These are phyloP conservation scores for Phengaris alcon DNA, from an alignment of 2,888 invertebrate genomes.

Conservation along the genomic window DNA sequence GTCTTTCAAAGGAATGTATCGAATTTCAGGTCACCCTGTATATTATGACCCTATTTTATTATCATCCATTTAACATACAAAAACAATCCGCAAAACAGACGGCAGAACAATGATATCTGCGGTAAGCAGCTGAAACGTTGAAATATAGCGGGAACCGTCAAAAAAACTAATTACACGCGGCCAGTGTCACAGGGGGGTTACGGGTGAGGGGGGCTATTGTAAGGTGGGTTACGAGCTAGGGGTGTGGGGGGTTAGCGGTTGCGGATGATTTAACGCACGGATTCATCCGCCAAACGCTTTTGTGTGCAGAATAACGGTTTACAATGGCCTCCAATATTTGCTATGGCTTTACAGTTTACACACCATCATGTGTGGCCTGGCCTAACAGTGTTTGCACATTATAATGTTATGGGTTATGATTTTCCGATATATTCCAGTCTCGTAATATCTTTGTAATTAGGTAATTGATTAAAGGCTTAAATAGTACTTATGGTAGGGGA, in stretches of 20 bases:
- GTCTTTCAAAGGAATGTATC: too few species aligned
- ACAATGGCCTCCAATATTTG: conserved; percentile 6
- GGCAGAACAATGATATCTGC: neutral
- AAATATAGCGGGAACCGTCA: conserved; percentile 40
- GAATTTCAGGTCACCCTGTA: too few species aligned
- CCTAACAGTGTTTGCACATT: neutral
- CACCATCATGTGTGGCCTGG: conserved; percentile 22
- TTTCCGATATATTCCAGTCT: too few species aligned
- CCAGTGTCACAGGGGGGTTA: neutral
- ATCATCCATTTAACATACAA: neutral
- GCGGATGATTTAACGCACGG: conserved; percentile 29
- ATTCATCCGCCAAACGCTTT: conserved; percentile 28
- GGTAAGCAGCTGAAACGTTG: neutral
- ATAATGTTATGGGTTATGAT: too few species aligned
- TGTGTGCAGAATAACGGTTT: conserved; percentile 2
- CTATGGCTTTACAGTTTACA: neutral
- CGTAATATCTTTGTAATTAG: too few species aligned
- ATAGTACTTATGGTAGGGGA: too few species aligned
- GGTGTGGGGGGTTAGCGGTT: conserved; percentile 9
- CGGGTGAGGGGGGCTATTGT: neutral
- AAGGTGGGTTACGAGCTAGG: neutral
- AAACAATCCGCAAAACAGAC: neutral
- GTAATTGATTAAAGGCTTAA: too few species aligned
- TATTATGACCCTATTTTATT: neutral
- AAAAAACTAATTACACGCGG: conserved; percentile 64